Conservation (phyloP, 2,113 vertebrate genomes). For the Chionis minor region DNA sequence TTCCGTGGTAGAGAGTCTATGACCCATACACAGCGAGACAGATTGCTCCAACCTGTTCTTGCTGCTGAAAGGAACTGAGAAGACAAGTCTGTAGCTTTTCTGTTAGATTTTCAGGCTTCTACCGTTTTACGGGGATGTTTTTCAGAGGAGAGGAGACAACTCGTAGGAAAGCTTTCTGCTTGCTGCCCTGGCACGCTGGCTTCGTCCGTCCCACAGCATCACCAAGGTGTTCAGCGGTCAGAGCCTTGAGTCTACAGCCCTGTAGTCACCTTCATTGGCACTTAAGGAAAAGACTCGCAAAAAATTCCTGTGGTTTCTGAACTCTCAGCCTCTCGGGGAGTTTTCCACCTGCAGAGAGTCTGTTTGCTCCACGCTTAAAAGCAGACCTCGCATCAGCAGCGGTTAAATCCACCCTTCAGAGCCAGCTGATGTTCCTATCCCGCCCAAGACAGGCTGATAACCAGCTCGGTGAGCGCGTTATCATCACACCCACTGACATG, state of each 20-base stretch:
- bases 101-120: not conserved
- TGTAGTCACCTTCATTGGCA: not conserved
- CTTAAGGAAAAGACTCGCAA: not conserved
- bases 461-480: not conserved
- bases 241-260: not conserved
- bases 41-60: not conserved
- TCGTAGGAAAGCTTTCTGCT: not conserved
- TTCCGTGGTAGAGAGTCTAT: not conserved
- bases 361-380: not conserved
- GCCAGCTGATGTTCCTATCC: not conserved
- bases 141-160: not conserved
- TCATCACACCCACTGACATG: not conserved
- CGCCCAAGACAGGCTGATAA: not conserved
- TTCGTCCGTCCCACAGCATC: not conserved
- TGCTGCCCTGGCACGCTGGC: rapidly evolving
- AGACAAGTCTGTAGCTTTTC: not conserved
- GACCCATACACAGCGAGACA: not conserved
- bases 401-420: not conserved
- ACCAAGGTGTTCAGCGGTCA: rapidly evolving
- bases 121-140: not conserved
- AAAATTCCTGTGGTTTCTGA: not conserved
- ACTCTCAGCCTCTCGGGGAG: not conserved
- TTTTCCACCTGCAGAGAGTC: not conserved
- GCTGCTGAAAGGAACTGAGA: not conserved
- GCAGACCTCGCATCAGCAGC: not conserved